Evolutionary conservation across 2,113 vertebrate genomes (phyloP).

Genomic region (Centropus unirufus): DNA sequence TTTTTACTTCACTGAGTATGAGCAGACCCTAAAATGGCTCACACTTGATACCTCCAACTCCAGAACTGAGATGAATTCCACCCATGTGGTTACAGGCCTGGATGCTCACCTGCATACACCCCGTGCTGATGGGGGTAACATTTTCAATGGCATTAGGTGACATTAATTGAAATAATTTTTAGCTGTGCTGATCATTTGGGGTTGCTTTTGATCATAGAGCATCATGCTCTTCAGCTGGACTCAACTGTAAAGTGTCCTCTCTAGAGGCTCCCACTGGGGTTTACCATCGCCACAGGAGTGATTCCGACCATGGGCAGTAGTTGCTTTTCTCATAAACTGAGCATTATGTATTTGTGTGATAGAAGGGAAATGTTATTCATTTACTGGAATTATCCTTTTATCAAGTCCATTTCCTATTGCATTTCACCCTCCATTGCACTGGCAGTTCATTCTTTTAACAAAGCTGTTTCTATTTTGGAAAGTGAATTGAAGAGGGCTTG

Average conservation of each 20-base stretch:
- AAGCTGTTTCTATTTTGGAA: slow-evolving; percentile 46
- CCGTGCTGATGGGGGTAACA: neutral
- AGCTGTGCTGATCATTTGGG: neutral
- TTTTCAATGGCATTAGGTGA: neutral
- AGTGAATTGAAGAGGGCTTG: slow-evolving; percentile 32
- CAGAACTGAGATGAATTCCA: neutral
- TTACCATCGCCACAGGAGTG: neutral
- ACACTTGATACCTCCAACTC: neutral
- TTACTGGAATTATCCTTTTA: slow-evolving; percentile 72
- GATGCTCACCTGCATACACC: neutral
- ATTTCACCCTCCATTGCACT: slow-evolving; percentile 68
- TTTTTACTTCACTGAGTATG: neutral
- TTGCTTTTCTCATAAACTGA: neutral
- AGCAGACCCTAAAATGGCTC: neutral
- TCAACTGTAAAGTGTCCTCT: neutral
- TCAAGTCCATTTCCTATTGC: slow-evolving; percentile 68
- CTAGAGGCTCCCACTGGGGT: neutral
- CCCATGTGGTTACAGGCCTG: rapidly evolving
- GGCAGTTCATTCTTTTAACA: slow-evolving; percentile 48
- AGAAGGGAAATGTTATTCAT: slow-evolving; percentile 67
- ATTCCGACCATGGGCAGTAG: neutral
- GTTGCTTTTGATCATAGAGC: neutral
- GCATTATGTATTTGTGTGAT: slow-evolving; percentile 27
- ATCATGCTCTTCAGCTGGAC: neutral
- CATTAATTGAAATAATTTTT: neutral